Percentiles rank a stretch among this genome's conserved stretches.
These are phyloP conservation scores for Siniperca knerii DNA, from an alignment of 2,113 vertebrate species.

Conservation along the genomic window DNA sequence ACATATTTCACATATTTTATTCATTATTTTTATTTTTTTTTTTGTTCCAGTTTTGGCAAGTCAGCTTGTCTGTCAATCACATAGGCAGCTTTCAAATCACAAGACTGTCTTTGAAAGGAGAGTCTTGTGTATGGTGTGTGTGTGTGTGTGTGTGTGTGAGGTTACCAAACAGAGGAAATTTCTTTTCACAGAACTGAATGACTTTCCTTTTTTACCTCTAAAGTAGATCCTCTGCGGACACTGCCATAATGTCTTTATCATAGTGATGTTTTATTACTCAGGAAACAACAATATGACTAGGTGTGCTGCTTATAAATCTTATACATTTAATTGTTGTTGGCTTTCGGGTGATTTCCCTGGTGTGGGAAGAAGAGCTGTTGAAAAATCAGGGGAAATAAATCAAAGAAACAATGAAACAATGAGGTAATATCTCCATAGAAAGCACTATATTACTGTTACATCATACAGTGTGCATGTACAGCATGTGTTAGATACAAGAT, in stretches of 20 bases:
- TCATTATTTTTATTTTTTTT: slow-evolving; percentile 21
- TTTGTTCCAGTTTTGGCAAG: slow-evolving; percentile 34
- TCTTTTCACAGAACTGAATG: slow-evolving; percentile 22
- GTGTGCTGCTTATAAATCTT: slow-evolving; percentile 67
- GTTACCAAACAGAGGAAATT: slow-evolving; percentile 17
- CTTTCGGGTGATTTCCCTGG: slow-evolving; percentile 71
- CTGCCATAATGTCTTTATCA: slow-evolving; percentile 47
- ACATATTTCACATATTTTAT: slow-evolving; percentile 36
- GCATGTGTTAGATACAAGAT: slow-evolving; percentile 22
- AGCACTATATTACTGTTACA: slow-evolving; percentile 32
- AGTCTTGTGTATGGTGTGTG: background rate
- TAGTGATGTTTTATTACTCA: slow-evolving; percentile 57
- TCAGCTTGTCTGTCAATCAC: slow-evolving; percentile 54
- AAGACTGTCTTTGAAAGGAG: slow-evolving; percentile 13
- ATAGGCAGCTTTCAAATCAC: slow-evolving; percentile 41
- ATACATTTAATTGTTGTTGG: slow-evolving; percentile 74
- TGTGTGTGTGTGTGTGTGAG: background rate
- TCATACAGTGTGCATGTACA: slow-evolving; percentile 20
- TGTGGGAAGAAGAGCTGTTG: slow-evolving; percentile 33
- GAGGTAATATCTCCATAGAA: slow-evolving; percentile 40
- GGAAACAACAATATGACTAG: slow-evolving; percentile 52
- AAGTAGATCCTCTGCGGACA: slow-evolving; percentile 41
- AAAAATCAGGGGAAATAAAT: slow-evolving; percentile 72
- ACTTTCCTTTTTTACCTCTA: slow-evolving; percentile 29
- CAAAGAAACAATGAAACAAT: slow-evolving; percentile 53